Evolutionary conservation across 2,113 vertebrate species (phyloP).

Genomic region (Furnarius figulus): DNA sequence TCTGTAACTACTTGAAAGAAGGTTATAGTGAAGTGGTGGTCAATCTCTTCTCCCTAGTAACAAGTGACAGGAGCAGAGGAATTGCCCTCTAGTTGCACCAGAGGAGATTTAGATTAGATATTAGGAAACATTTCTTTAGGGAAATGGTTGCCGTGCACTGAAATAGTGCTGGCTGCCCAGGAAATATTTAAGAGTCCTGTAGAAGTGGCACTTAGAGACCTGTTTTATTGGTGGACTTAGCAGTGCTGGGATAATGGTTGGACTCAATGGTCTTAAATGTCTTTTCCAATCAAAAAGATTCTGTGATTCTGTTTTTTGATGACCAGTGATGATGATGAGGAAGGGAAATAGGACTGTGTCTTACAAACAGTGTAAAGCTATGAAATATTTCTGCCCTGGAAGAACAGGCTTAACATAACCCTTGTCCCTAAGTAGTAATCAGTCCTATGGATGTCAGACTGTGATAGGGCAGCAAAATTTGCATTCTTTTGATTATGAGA

Average conservation of each 20-base stretch:
- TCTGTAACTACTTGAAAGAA: not conserved
- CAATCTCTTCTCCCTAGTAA: not conserved
- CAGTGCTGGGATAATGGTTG: not conserved
- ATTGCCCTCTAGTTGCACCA: not conserved
- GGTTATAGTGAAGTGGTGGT: rapidly evolving
- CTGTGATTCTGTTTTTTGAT: not conserved
- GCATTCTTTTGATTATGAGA: constrained; percentile 43
- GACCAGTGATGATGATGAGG: not conserved
- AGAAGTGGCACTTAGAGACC: not conserved
- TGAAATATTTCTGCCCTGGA: not conserved
- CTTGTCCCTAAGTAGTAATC: constrained; percentile 11
- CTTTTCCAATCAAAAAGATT: not conserved
- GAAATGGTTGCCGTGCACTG: not conserved
- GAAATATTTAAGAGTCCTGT: not conserved
- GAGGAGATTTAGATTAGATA: not conserved
- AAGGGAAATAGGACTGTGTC: not conserved
- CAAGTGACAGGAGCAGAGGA: not conserved
- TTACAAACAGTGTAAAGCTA: not conserved
- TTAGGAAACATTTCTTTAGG: not conserved
- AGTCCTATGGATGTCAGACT: constrained; percentile 10
- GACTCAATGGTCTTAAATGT: not conserved
- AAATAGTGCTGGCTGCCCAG: not conserved
- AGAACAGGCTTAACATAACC: not conserved
- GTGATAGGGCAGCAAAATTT: constrained; percentile 26
- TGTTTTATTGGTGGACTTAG: not conserved